phyloP scores from a whole-genome alignment of 1,140 invertebrate genomes.

The Maniola jurtina region DNA sequence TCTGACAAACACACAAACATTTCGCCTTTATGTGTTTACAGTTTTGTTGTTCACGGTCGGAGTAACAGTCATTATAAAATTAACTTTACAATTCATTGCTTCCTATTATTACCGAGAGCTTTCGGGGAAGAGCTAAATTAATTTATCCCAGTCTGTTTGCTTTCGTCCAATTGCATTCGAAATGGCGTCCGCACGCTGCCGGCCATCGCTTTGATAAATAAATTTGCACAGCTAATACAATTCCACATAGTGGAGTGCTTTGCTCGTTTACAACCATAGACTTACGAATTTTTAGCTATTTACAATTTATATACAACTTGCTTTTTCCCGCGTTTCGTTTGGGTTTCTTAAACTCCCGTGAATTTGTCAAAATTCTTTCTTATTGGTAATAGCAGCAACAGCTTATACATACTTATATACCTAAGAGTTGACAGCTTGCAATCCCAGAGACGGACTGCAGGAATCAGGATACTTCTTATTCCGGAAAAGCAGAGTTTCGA shows the following conservation, averaged over 20 bases:
- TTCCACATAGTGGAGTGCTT: not conserved
- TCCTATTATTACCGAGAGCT: not conserved
- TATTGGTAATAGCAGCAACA: no score
- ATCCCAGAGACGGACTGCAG: no score
- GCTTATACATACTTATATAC: no score
- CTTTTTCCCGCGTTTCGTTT: not conserved
- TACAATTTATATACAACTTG: not conserved
- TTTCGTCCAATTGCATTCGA: slow-evolving; percentile 17
- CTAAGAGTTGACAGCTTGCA: no score
- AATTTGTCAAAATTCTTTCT: no score
- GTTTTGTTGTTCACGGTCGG: no score
- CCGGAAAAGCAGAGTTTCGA: no score
- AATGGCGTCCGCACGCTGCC: slow-evolving; percentile 10
- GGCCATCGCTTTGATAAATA: slow-evolving; percentile 27
- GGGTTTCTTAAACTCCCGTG: not conserved
- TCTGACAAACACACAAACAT: no score
- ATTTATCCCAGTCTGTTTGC: slow-evolving; percentile 8
- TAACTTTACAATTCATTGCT: not conserved
- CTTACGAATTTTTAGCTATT: no score
- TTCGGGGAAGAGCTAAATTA: not conserved
- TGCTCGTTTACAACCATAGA: no score
- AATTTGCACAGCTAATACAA: slow-evolving; percentile 27
- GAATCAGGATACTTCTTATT: no score
- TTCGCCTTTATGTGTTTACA: no score
- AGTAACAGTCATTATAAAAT: not conserved